Conservation (phyloP, 2,888 invertebrate genomes). For the Parthenolecanium corni region DNA sequence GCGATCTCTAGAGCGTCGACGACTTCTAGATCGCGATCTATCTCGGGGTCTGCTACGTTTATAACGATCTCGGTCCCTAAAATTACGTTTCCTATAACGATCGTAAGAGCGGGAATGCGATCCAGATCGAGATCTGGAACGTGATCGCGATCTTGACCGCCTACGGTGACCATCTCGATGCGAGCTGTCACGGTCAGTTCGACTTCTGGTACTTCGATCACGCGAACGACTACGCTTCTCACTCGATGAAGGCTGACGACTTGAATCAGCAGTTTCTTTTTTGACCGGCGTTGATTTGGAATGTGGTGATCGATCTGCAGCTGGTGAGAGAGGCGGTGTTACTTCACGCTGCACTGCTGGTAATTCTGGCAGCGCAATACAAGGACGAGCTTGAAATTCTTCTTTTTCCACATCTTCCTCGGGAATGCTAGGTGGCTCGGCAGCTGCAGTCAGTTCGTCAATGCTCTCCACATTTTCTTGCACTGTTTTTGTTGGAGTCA, state of each 20-base stretch:
- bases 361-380: conserved; percentile 15
- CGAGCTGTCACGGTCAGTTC: neutral
- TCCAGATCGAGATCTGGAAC: conserved; percentile 4
- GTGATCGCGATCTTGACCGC: conserved; percentile 1
- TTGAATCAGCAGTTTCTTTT: neutral
- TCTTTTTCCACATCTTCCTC: conserved; percentile 1
- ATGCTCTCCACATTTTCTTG: neutral
- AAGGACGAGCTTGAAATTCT: conserved; percentile 9
- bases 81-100: neutral
- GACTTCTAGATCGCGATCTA: neutral
- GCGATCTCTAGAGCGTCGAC: neutral
- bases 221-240: too few species aligned
- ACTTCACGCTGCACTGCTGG: neutral
- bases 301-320: neutral
- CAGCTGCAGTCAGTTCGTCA: neutral
- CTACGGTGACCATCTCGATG: neutral
- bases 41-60: neutral
- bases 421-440: neutral
- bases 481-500: neutral
- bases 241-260: neutral
- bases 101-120: neutral
- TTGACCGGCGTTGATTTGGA: too few species aligned
- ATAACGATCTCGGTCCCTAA: neutral
- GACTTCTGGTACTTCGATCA: neutral
- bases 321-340: neutral